Percentiles rank a stretch among this genome's conserved stretches.
Evolutionary conservation across 2,888 invertebrate species (phyloP).

Genomic region (Dryocosmus kuriphilus): DNA sequence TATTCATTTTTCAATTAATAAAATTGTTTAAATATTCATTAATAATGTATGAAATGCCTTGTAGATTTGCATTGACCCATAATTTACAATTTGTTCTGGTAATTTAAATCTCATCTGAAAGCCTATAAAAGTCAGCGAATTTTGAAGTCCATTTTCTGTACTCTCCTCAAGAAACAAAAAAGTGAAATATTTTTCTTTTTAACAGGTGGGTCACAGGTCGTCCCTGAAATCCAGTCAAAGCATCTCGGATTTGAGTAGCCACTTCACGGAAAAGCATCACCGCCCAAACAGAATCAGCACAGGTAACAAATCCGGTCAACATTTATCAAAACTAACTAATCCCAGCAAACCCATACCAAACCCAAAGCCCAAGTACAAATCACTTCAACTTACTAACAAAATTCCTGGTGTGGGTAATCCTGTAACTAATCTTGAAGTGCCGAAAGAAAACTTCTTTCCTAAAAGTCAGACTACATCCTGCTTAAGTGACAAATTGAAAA

Average conservation of each 20-base stretch:
- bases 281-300: constrained; percentile 70
- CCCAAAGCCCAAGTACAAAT: constrained; percentile 69
- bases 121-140: neutral
- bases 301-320: constrained; percentile 72
- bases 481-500: constrained; percentile 65
- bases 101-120: neutral
- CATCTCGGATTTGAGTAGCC: constrained; percentile 88
- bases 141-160: neutral
- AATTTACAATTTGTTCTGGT: neutral
- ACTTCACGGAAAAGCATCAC: constrained; percentile 80
- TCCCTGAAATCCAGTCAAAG: constrained; percentile 91
- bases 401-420: constrained; percentile 68
- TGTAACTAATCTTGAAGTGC: constrained; percentile 65
- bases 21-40: neutral
- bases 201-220: constrained; percentile 87
- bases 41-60: neutral
- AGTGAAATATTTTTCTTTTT: constrained; percentile 10
- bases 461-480: constrained; percentile 71
- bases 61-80: neutral
- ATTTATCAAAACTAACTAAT: constrained; percentile 71
- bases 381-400: constrained; percentile 70
- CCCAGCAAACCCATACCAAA: constrained; percentile 71
- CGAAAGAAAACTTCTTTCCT: constrained; percentile 67
- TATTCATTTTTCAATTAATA: neutral
- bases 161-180: neutral